Percentiles rank a stretch among this genome's conserved stretches.
Conservation (phyloP, 2,888 invertebrate species). For the Phymatocera aterrima region DNA sequence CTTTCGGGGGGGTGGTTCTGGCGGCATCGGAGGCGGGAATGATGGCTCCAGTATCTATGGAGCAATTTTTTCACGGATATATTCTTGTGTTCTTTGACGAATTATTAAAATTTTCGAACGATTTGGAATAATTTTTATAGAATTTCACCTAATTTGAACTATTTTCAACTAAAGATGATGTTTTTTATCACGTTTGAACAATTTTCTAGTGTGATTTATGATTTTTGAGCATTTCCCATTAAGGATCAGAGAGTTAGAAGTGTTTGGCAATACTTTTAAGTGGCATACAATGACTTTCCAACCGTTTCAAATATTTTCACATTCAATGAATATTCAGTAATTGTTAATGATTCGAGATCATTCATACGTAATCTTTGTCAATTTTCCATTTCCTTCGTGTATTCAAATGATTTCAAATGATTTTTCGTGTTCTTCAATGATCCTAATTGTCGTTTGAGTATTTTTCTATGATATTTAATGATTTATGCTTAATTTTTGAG, state of each 20-base stretch:
- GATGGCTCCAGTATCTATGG: constrained; percentile 68
- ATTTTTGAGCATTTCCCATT: too few species aligned
- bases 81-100: not conserved
- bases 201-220: too few species aligned
- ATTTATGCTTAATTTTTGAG: not conserved
- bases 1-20: constrained; percentile 67
- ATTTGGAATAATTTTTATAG: not conserved
- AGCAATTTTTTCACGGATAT: not conserved
- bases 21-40: constrained; percentile 65
- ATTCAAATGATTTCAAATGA: not conserved
- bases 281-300: too few species aligned
- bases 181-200: too few species aligned
- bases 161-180: too few species aligned
- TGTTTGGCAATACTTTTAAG: too few species aligned
- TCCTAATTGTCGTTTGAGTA: not conserved
- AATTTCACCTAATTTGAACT: not conserved
- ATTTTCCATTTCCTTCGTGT: too few species aligned
- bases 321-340: constrained; percentile 1
- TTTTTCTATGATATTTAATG: not conserved
- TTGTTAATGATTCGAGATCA: not conserved
- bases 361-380: not conserved
- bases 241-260: too few species aligned
- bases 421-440: not conserved
- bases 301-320: too few species aligned
- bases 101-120: not conserved